Conservation (phyloP, 2,888 invertebrate species). For the Ctena decussata region DNA sequence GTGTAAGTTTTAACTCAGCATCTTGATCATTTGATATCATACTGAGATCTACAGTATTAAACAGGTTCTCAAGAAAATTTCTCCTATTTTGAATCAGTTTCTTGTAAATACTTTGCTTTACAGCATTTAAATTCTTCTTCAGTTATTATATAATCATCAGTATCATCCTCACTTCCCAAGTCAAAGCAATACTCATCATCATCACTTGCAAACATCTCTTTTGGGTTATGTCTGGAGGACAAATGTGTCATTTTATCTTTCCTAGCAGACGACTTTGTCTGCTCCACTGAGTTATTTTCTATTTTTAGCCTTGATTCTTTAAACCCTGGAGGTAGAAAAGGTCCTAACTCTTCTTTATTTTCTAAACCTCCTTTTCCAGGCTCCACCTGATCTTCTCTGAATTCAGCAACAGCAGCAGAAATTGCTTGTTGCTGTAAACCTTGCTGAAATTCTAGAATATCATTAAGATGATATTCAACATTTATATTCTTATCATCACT, state of each 20-base stretch:
- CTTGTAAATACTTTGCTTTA: neutral
- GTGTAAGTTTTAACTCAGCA: too few species aligned
- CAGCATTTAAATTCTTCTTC: neutral
- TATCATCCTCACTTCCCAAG: slow-evolving; percentile 15
- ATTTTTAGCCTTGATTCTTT: too few species aligned
- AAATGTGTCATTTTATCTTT: too few species aligned
- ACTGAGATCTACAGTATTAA: too few species aligned
- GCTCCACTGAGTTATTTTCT: too few species aligned
- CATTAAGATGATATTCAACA: neutral
- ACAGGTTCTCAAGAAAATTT: neutral
- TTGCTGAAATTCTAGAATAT: neutral
- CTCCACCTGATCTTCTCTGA: neutral
- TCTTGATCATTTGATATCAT: too few species aligned
- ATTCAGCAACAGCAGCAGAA: neutral
- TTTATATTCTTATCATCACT: neutral
- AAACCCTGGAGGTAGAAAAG: neutral
- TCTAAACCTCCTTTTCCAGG: neutral
- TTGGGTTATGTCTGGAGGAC: too few species aligned
- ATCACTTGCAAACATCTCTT: neutral
- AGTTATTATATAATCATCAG: neutral
- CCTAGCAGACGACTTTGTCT: too few species aligned
- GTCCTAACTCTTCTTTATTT: neutral
- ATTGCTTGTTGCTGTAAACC: neutral
- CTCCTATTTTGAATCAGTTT: neutral
- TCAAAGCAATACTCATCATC: neutral